Conservation (phyloP, 2,113 vertebrate species). For the Vulpes vulpes region DNA sequence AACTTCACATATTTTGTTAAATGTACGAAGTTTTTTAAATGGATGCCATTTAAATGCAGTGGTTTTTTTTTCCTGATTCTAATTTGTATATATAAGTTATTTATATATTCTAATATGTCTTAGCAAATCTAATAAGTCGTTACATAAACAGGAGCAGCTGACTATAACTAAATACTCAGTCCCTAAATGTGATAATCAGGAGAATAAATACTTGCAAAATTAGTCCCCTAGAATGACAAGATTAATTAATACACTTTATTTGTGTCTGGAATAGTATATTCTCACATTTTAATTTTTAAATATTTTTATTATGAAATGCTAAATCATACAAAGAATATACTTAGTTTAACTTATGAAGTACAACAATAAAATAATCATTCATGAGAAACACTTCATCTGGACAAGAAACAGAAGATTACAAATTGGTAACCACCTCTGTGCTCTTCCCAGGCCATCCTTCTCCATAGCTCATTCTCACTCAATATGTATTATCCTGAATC, state of each 20-base stretch:
- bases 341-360: neutral
- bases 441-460: neutral
- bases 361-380: neutral
- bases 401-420: neutral
- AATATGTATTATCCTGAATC: neutral
- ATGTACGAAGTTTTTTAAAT: neutral
- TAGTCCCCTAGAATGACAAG: neutral
- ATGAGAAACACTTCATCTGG: neutral
- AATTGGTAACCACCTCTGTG: neutral
- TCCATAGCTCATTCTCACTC: neutral
- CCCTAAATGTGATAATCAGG: neutral
- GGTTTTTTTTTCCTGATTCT: neutral
- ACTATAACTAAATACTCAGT: neutral
- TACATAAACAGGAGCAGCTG: neutral
- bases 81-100: neutral
- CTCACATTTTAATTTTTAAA: neutral
- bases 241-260: neutral
- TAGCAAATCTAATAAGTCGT: conserved; percentile 17
- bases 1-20: neutral
- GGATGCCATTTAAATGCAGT: neutral
- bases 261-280: neutral
- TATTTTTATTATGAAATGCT: neutral
- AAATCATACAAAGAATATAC: neutral
- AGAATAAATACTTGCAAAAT: neutral
- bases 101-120: neutral